Percentiles rank a stretch among this genome's conserved stretches.
These are phyloP conservation scores for Spea multiplicata DNA, from an alignment of 2,113 vertebrate genomes.

Conservation along the genomic window DNA sequence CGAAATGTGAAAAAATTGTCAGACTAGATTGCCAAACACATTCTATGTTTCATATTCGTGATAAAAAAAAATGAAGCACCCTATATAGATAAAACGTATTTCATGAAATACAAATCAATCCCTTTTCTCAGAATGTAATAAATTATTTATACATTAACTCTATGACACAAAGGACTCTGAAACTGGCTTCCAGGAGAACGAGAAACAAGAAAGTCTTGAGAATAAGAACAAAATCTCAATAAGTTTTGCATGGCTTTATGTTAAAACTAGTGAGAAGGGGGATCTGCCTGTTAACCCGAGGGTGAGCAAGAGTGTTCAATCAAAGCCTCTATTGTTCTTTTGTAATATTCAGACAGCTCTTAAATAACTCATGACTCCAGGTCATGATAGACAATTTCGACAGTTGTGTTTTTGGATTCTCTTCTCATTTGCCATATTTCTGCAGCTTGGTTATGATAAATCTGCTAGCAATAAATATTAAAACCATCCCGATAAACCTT, in stretches of 20 bases:
- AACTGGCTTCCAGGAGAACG: background rate
- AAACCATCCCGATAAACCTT: background rate
- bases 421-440: constrained; percentile 9
- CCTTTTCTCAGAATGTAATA: too few relatives aligned
- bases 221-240: background rate
- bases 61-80: too few relatives aligned
- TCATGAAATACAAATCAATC: too few relatives aligned
- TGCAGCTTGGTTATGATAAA: background rate
- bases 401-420: constrained; percentile 22
- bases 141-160: too few relatives aligned
- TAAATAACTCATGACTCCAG: constrained; percentile 32
- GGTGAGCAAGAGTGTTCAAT: constrained; percentile 21
- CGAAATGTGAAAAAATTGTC: too few relatives aligned
- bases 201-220: background rate
- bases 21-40: too few relatives aligned
- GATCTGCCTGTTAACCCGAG: constrained; percentile 14
- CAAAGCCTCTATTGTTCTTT: constrained; percentile 42
- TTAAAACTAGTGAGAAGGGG: constrained; percentile 24
- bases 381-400: constrained; percentile 36
- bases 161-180: too few relatives aligned
- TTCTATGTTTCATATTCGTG: too few relatives aligned
- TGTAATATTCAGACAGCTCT: constrained; percentile 32
- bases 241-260: constrained; percentile 14
- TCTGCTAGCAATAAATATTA: background rate
- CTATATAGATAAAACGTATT: too few relatives aligned